Conservation (phyloP, 2,113 vertebrate genomes). For the Rhabdornis inornatus region DNA sequence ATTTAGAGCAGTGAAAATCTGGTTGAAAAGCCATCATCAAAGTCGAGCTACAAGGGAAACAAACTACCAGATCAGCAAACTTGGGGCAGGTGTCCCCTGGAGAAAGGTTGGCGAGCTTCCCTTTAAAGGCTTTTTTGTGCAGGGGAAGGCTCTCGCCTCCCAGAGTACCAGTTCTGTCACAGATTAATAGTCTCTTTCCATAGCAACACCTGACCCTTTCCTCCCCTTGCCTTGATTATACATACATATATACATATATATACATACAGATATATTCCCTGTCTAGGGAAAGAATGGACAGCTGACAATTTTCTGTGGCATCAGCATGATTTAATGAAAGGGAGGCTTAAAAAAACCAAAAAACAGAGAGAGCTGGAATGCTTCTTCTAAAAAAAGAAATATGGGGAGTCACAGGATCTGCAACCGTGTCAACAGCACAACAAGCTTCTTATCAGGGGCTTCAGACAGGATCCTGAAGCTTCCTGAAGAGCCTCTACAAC, state of each 20-base stretch:
- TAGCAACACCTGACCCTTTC: constrained; percentile 44
- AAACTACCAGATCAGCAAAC: neutral
- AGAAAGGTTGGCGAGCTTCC: neutral
- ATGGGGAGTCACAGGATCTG: neutral
- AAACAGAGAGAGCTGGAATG: neutral
- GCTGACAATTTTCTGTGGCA: constrained; percentile 1
- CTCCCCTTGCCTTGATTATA: constrained; percentile 27
- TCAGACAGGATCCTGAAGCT: neutral
- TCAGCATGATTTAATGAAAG: constrained; percentile 3
- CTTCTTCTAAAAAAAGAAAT: neutral
- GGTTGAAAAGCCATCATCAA: neutral
- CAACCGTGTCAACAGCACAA: neutral
- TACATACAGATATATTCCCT: neutral
- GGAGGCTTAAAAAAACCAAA: neutral
- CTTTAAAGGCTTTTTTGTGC: neutral
- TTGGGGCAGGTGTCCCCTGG: neutral
- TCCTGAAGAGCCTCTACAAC: neutral
- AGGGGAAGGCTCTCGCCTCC: neutral
- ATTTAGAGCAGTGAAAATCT: neutral
- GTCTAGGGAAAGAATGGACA: neutral
- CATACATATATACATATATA: constrained; percentile 8
- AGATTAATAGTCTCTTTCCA: constrained; percentile 34
- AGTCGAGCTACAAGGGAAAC: neutral
- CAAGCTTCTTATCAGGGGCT: constrained; percentile 4
- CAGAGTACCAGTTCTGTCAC: neutral